phyloP scores from a whole-genome alignment of 2,888 invertebrate species.

The Formica aserva region DNA sequence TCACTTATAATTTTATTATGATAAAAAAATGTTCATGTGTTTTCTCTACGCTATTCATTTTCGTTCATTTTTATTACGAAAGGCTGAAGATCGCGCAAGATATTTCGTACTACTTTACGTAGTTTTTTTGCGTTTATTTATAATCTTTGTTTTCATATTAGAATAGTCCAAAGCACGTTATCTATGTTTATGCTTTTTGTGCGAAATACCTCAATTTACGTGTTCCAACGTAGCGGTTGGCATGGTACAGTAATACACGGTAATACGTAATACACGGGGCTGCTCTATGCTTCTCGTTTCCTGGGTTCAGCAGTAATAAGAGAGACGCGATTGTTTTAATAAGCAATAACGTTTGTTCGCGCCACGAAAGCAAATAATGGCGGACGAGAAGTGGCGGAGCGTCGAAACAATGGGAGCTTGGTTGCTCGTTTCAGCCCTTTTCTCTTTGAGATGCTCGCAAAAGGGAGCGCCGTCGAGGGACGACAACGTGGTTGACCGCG shows the following conservation, averaged over 20 bases:
- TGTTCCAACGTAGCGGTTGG: neutral
- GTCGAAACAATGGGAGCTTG: slow-evolving; percentile 63
- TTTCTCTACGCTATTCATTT: neutral
- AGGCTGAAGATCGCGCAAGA: neutral
- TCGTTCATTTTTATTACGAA: neutral
- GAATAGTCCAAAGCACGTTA: neutral
- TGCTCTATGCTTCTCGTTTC: slow-evolving; percentile 10
- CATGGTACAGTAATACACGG: slow-evolving; percentile 9
- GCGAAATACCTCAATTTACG: neutral
- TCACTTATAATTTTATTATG: neutral
- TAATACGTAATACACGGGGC: slow-evolving; percentile 6
- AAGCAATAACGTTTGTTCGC: slow-evolving; percentile 65
- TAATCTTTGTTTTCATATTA: neutral
- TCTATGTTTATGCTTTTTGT: neutral
- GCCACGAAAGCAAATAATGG: slow-evolving; percentile 59
- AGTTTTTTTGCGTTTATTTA: slow-evolving; percentile 9
- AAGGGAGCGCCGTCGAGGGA: slow-evolving; percentile 64
- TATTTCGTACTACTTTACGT: neutral
- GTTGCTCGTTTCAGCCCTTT: slow-evolving; percentile 65
- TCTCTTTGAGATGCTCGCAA: slow-evolving; percentile 66
- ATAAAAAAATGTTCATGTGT: neutral
- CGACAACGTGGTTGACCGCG: slow-evolving; percentile 64
- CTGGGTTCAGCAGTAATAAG: neutral
- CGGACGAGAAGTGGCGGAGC: slow-evolving; percentile 53
- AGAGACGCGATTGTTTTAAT: slow-evolving; percentile 64